Evolutionary conservation across 2,113 vertebrate species (phyloP), one percentile per base, ranked within the genome.

Genomic region (Trochalopteron elliotii): DNA sequence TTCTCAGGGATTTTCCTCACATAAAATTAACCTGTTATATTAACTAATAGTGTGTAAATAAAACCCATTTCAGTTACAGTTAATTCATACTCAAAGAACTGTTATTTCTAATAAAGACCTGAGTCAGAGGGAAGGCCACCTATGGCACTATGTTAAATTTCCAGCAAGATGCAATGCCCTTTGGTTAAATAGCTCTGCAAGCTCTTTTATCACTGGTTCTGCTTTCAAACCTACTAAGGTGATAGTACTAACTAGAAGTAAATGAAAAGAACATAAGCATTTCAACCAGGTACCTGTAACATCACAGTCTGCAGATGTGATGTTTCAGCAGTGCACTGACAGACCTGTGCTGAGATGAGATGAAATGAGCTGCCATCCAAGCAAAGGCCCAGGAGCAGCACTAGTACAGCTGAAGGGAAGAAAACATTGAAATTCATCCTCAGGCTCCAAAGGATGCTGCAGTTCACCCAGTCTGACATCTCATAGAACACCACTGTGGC

Each of bases 11-110:
- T n/a, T n/a, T n/a, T n/a, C 18, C 60, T 40, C 60, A 61, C 37
- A 61, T 61, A 40, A 61, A 61, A 40, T 61, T 30, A 61, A 28
- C 25, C 37, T 12, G 3, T 40, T 61, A 61, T 28, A 28, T 85
- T 94, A 93, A 89, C 33, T 82, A 94, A 82, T 56, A 47, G 35
- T 85, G 35, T 89, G 47, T 40, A 94, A 90, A 90, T 82, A 95
- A 95, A 95, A 30, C 18, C 33, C 27, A 80, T 78, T 87, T 68
- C 33, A 56, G 37, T 61, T 40, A 61, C 37, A 61, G 25, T 28
- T 28, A 20, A 60, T 20, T 25, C 20, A 27, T 61, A 61, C 9
- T 70, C 80, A 91, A 25, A 47, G 44, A 81, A 88, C 40, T 67
- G 39, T 83, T 94, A 71, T n/a, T 86, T 7, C 4, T 49, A 74